Evolutionary conservation across 53 echinoderm and acorn worm species (phyloP).

Genomic region (Echinarachnius parma): DNA sequence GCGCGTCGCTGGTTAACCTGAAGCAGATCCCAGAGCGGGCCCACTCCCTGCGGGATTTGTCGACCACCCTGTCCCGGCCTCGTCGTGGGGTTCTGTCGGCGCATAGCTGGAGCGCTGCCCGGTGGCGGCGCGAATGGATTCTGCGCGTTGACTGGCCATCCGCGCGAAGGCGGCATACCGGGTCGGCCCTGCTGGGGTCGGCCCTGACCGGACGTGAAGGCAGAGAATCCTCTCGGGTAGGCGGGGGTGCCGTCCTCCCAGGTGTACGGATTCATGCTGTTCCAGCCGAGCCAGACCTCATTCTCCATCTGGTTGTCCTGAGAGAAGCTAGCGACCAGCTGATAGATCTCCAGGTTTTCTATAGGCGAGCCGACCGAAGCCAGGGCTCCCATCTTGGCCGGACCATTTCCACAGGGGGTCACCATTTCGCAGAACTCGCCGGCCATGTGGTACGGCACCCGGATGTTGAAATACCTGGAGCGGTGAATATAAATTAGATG

Average conservation of each 20-base stretch:
- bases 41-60: neutral
- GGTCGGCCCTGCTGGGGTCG: neutral
- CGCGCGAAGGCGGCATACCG: neutral
- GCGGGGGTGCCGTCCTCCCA: conserved; percentile 59
- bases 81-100: neutral
- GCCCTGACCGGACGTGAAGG: neutral
- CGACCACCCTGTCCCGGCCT: neutral
- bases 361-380: conserved; percentile 5
- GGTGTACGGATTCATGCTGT: conserved; percentile 5
- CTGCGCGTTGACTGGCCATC: conserved; percentile 6
- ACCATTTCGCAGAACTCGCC: conserved; percentile 42
- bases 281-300: conserved; percentile 39
- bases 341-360: conserved; percentile 26
- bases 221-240: conserved; percentile 20
- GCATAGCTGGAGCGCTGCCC: conserved; percentile 23
- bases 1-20: conserved; percentile 11
- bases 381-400: conserved; percentile 18
- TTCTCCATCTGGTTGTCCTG: conserved; percentile 62
- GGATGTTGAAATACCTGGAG: conserved; percentile 43
- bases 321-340: conserved; percentile 25
- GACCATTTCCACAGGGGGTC: conserved; percentile 33
- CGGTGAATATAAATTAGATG: too few relatives aligned
- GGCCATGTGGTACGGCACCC: conserved; percentile 30
- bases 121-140: conserved; percentile 10
- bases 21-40: conserved; percentile 11